phyloP scores from a whole-genome alignment of 1,140 invertebrate genomes.

The Pseudomyrmex sp. region DNA sequence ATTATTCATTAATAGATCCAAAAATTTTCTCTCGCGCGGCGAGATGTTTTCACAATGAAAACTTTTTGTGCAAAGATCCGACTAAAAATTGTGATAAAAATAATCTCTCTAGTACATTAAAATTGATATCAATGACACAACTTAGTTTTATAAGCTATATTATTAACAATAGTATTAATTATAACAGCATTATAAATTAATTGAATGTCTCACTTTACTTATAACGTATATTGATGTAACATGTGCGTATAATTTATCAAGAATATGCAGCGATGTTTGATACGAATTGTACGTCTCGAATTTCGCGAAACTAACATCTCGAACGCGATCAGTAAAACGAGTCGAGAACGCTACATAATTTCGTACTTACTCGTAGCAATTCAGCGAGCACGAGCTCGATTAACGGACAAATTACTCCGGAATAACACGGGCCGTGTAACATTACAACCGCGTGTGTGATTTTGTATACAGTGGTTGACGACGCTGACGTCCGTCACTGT shows the following conservation, averaged over 20 bases:
- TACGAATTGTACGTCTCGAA: constrained; percentile 13
- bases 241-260: constrained; percentile 27
- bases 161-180: too few species aligned
- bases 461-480: constrained; percentile 9
- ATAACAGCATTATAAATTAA: not conserved
- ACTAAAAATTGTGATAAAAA: constrained; percentile 27
- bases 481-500: not conserved
- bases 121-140: not conserved
- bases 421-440: constrained; percentile 1
- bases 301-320: constrained; percentile 4
- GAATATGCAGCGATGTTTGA: not conserved
- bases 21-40: not conserved
- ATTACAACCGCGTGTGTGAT: constrained; percentile 6
- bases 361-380: constrained; percentile 30
- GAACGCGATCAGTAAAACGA: constrained; percentile 22
- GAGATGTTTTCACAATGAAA: constrained; percentile 11
- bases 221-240: not conserved
- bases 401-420: constrained; percentile 50
- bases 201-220: not conserved
- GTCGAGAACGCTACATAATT: constrained; percentile 13
- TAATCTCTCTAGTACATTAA: not conserved
- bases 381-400: constrained; percentile 28
- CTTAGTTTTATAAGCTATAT: too few species aligned
- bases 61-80: constrained; percentile 5
- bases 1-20: not conserved